Percentiles rank a stretch among this genome's conserved stretches.
Evolutionary conservation across 1,140 invertebrate genomes (phyloP).

Genomic region (Lucilia sericata): DNA sequence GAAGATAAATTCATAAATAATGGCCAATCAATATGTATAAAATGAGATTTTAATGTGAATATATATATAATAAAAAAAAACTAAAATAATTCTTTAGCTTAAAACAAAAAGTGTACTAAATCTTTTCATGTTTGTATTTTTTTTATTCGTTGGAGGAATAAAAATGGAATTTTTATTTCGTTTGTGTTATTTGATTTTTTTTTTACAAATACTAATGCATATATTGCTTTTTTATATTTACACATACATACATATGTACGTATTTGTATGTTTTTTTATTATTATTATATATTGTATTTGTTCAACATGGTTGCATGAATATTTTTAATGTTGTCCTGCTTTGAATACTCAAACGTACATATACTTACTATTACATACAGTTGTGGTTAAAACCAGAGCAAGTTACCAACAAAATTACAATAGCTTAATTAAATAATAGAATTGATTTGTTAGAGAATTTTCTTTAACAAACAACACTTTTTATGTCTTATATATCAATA

Average conservation of each 20-base stretch:
- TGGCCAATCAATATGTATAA: conserved; percentile 32
- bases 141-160: neutral
- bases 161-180: conserved; percentile 25
- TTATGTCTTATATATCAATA: too few species aligned
- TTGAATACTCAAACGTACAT: neutral
- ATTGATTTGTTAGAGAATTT: too few species aligned
- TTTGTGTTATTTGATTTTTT: neutral
- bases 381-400: neutral
- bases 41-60: conserved; percentile 38
- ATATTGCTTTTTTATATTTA: conserved; percentile 25
- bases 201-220: conserved; percentile 23
- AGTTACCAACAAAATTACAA: too few species aligned
- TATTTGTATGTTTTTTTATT: neutral
- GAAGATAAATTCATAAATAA: conserved; percentile 39
- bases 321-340: neutral
- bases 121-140: neutral
- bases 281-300: neutral
- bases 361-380: neutral
- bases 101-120: neutral
- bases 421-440: too few species aligned
- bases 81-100: neutral
- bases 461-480: too few species aligned
- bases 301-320: neutral
- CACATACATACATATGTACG: neutral
- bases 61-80: neutral